Conservation (phyloP, 2,797 vertebrate species). For the Peromyscus eremicus region DNA sequence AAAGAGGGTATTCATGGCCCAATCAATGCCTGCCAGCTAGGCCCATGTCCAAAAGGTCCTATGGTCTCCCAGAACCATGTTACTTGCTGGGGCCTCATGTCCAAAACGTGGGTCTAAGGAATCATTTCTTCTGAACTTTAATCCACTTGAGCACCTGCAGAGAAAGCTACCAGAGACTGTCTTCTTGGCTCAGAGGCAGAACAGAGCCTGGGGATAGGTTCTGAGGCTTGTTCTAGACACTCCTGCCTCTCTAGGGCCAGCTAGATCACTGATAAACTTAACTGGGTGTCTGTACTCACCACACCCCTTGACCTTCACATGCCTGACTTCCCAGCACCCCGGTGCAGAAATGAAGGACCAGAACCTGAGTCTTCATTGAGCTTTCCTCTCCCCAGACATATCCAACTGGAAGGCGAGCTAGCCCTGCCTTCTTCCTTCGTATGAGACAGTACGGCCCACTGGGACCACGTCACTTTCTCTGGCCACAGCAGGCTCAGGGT, state of each 20-base stretch:
- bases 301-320: neutral
- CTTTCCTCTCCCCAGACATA: neutral
- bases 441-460: neutral
- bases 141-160: neutral
- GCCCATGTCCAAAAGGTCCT: neutral
- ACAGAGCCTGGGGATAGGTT: neutral
- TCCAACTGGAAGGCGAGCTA: neutral
- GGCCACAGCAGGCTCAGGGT: neutral
- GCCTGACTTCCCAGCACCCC: neutral
- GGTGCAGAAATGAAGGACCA: fast-evolving
- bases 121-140: neutral
- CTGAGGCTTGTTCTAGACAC: neutral
- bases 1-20: neutral
- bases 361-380: neutral
- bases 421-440: neutral
- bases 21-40: neutral
- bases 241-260: fast-evolving
- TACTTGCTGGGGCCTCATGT: neutral
- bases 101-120: neutral
- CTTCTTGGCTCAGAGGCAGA: neutral
- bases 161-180: neutral
- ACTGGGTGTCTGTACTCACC: neutral
- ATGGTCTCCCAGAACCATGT: too few relatives aligned
- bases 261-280: neutral
- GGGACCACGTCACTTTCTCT: neutral